Evolutionary conservation across 2,888 invertebrate species (phyloP).

Genomic region (Eledone cirrhosa): DNA sequence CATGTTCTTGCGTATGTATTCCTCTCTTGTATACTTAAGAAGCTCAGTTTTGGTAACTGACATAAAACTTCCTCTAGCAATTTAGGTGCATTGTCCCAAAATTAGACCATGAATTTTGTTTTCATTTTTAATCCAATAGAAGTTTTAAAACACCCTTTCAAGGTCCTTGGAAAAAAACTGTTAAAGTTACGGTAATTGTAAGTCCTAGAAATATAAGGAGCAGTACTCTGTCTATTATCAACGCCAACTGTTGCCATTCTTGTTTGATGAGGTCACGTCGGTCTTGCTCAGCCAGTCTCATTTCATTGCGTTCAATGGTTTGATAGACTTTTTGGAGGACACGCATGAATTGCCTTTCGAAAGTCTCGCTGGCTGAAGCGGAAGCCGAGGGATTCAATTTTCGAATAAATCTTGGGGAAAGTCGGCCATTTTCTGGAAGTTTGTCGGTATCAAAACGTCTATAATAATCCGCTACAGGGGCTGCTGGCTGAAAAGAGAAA

Average conservation of each 20-base stretch:
- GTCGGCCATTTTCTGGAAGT: conserved; percentile 51
- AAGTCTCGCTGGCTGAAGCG: conserved; percentile 60
- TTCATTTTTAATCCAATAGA: neutral
- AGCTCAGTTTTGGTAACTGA: neutral
- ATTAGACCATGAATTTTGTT: neutral
- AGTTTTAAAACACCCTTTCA: conserved; percentile 30
- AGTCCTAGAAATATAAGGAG: conserved; percentile 69
- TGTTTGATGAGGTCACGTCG: conserved; percentile 80
- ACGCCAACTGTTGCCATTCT: conserved; percentile 79
- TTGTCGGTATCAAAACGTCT: conserved; percentile 41
- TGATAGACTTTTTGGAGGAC: conserved; percentile 77
- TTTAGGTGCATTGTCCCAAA: no score
- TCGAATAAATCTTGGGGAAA: conserved; percentile 46
- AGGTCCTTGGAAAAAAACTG: conserved; percentile 67
- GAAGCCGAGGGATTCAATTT: conserved; percentile 37
- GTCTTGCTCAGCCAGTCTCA: conserved; percentile 81
- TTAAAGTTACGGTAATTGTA: conserved; percentile 68
- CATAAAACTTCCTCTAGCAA: no score
- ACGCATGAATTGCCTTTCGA: conserved; percentile 75
- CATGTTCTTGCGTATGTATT: neutral
- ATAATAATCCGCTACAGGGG: conserved; percentile 41
- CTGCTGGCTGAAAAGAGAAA: conserved; percentile 34
- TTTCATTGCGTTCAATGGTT: conserved; percentile 81
- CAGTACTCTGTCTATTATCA: conserved; percentile 78
- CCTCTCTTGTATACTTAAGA: neutral